These are phyloP conservation scores for Herpetotheres cachinnans DNA, from an alignment of 2,113 vertebrate genomes.

Conservation along the genomic window DNA sequence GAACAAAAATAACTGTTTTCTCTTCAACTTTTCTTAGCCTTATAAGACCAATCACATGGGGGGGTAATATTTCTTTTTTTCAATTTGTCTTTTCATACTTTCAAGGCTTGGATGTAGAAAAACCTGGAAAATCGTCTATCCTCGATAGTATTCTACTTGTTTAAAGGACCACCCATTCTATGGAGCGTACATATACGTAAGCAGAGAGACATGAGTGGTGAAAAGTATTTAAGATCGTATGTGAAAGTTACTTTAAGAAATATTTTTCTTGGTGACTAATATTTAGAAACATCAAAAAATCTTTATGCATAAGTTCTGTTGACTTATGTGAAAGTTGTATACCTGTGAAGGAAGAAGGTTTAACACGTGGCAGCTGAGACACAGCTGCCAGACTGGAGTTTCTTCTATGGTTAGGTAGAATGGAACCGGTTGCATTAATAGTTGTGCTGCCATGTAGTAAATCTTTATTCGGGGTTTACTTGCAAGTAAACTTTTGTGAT, in stretches of 20 bases:
- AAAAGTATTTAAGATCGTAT: background rate
- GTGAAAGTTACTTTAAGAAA: background rate
- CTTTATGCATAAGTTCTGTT: background rate
- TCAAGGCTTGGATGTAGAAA: background rate
- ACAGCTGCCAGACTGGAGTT: background rate
- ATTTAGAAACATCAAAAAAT: background rate
- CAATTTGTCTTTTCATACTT: background rate
- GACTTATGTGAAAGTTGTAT: background rate
- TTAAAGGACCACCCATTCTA: background rate
- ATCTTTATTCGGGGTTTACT: background rate
- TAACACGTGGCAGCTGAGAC: accelerated
- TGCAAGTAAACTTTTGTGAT: background rate
- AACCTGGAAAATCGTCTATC: background rate
- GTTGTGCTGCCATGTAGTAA: background rate
- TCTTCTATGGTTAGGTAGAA: background rate
- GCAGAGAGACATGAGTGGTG: background rate
- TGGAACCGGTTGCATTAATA: background rate
- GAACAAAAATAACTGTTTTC: background rate
- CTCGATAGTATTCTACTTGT: background rate
- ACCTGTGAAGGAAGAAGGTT: background rate
- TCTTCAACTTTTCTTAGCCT: background rate
- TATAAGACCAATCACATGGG: background rate
- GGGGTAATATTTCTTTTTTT: background rate
- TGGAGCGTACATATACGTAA: accelerated
- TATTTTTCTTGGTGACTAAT: background rate